Conservation (phyloP, 2,113 vertebrate species). For the Pangasianodon gigas region DNA sequence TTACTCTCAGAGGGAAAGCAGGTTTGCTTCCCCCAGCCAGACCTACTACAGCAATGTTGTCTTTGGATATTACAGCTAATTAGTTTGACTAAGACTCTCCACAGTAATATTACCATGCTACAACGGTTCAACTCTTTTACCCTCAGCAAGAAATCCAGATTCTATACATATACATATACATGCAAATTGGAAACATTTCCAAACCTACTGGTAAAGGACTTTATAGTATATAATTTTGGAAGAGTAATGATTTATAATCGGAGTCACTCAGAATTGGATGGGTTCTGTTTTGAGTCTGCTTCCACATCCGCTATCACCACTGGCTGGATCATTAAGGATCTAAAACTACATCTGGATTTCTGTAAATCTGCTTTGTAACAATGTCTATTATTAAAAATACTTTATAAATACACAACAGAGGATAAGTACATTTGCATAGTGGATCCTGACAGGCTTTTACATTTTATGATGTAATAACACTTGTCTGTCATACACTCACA, state of each 20-base stretch:
- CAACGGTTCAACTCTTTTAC: background rate
- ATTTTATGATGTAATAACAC: slow-evolving; percentile 20
- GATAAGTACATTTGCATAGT: background rate
- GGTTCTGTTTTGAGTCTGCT: background rate
- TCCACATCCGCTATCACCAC: background rate
- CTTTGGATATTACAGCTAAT: slow-evolving; percentile 19
- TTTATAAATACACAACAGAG: background rate
- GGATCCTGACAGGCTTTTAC: background rate
- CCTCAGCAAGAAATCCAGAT: background rate
- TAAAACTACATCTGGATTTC: background rate
- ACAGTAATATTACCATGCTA: background rate
- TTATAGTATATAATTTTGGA: background rate
- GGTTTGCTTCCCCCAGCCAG: background rate
- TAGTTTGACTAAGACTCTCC: background rate
- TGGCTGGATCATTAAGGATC: background rate
- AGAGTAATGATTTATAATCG: background rate
- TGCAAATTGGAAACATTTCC: background rate
- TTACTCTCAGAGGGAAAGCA: background rate
- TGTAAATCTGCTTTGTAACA: background rate
- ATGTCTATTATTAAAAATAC: background rate
- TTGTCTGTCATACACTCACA: background rate
- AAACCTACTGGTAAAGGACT: background rate
- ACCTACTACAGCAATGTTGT: background rate
- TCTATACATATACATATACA: background rate
- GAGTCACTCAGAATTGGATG: background rate